These are phyloP conservation scores for Cephus spinipes DNA, from an alignment of 2,888 invertebrate species.

Conservation along the genomic window DNA sequence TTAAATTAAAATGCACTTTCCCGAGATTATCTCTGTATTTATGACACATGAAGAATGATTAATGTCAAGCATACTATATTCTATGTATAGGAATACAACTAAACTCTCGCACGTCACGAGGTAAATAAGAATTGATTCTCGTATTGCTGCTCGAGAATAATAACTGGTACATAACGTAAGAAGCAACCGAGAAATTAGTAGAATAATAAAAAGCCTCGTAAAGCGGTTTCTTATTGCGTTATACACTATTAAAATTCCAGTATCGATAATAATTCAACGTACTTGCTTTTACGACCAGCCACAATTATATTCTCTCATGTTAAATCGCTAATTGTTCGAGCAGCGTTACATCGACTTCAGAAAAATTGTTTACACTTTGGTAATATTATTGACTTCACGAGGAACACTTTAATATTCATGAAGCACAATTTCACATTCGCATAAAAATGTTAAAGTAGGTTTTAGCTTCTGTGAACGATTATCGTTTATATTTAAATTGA, in stretches of 20 bases:
- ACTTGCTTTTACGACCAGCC: not conserved
- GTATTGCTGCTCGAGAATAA: not conserved
- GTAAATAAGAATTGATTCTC: not conserved
- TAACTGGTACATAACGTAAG: not conserved
- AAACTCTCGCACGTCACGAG: not conserved
- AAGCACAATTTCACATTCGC: not conserved
- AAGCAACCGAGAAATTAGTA: not conserved
- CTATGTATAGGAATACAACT: not conserved
- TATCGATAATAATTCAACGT: not conserved
- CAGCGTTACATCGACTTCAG: not conserved
- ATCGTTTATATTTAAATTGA: not conserved
- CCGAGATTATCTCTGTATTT: slow-evolving; percentile 19
- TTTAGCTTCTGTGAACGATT: not conserved
- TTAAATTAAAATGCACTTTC: slow-evolving; percentile 29
- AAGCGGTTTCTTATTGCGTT: not conserved
- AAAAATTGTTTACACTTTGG: not conserved
- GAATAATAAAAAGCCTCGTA: not conserved
- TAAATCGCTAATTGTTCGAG: not conserved
- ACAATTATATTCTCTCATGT: not conserved
- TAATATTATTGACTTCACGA: not conserved
- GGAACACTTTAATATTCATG: not conserved
- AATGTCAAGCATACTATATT: not conserved
- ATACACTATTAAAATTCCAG: not conserved
- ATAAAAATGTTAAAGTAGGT: not conserved
- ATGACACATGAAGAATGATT: not conserved